Evolutionary conservation across 2,888 invertebrate genomes (phyloP), one percentile per base, ranked within the genome.

Genomic region (Sphinx pinastri): DNA sequence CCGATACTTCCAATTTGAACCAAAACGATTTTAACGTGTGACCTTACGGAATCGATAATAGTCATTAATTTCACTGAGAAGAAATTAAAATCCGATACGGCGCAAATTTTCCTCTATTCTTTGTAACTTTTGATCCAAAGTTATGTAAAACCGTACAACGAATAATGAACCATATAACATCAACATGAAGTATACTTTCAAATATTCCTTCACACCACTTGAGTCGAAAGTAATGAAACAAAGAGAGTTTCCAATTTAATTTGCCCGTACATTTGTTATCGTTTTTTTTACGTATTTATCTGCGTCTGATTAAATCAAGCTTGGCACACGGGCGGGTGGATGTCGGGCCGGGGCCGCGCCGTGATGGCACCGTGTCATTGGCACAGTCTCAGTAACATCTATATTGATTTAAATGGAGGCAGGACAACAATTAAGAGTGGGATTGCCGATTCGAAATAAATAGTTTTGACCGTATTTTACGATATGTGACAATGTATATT

Each of bases 61-160:
- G 85, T 91, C 93, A 90, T 93, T 93, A 92, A 92, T 93, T 92
- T 89, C 86, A 82, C 83, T 81, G 79, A 87, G 83, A 83, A 92
- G 92, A 92, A 93, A 93, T 93, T 92, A 92, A 93, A 93, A 92
- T 89, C 91, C 91, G 90, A 93, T 93, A 93, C 93, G 90, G 92
- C 91, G 91, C 91, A 91, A 92, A 92, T 90, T 91, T 90, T 86
- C 75, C 78, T 79, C 79, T 76, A 81, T 84, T 75, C 71, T 69
- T 67, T 12, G 25, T 0, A 2, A 12, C 0, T 52, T 25, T 47
- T 10, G 11, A 60, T 63, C 59, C 57, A 51, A 45, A 67, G 38
- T 67, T 11, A n/a, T 31, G 16, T 19, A n/a, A 31, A 16, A 49
- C n/a, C 4, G 0, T 1, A 1, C 71, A 67, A 13, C 25, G n/a